phyloP scores from a whole-genome alignment of 2,113 vertebrate species.

The Pogona vitticeps region DNA sequence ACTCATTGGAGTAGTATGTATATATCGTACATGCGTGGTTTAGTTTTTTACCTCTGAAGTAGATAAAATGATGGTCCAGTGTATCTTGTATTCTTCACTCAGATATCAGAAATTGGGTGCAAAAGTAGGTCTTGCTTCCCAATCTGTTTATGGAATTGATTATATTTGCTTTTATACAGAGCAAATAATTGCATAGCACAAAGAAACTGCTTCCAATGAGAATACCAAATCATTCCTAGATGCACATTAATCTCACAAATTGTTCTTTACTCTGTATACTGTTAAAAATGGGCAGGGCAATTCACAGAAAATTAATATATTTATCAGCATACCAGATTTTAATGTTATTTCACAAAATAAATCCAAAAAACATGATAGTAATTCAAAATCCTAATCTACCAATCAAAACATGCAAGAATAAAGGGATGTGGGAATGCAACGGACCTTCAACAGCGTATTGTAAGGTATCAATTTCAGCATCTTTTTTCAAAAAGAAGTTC shows the following conservation, averaged over 20 bases:
- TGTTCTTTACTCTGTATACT: not conserved
- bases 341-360: conserved; percentile 28
- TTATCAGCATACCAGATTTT: not conserved
- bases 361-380: not conserved
- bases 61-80: not conserved
- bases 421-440: not conserved
- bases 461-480: not conserved
- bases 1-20: not conserved
- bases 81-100: not conserved
- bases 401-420: conserved; percentile 15
- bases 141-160: not conserved
- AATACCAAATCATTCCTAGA: conserved; percentile 50
- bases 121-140: not conserved
- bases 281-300: conserved; percentile 2
- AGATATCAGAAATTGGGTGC: not conserved
- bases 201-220: conserved; percentile 15
- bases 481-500: not conserved
- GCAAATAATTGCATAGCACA: conserved; percentile 1
- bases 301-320: conserved; percentile 11
- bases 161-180: not conserved
- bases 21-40: not conserved
- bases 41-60: not conserved
- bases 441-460: not conserved
- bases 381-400: conserved; percentile 17
- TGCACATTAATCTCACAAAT: conserved; percentile 33